These are phyloP conservation scores for Molossus molossus DNA, from an alignment of 2,797 vertebrate genomes.

Conservation along the genomic window DNA sequence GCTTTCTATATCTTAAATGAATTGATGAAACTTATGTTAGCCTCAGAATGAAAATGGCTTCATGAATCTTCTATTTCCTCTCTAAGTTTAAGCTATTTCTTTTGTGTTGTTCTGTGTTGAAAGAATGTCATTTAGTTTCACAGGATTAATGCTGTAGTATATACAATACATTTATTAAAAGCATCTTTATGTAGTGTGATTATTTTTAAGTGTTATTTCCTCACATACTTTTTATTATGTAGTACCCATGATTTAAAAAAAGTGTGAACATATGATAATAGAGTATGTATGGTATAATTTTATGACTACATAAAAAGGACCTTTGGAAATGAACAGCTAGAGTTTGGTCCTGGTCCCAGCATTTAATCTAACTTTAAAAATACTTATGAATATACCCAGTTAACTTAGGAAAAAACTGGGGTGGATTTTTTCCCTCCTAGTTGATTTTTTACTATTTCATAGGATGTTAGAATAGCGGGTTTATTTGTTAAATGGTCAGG, in stretches of 20 bases:
- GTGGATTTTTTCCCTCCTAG: background rate
- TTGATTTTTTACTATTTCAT: constrained; percentile 21
- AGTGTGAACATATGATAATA: background rate
- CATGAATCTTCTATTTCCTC: constrained; percentile 29
- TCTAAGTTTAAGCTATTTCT: constrained; percentile 28
- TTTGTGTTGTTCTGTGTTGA: constrained; percentile 21
- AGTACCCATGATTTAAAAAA: constrained; percentile 60
- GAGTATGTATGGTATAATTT: constrained; percentile 8
- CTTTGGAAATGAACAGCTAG: background rate
- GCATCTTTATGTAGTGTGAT: constrained; percentile 25
- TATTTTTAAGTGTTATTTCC: constrained; percentile 55
- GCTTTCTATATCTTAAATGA: constrained; percentile 59
- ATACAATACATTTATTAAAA: constrained; percentile 39
- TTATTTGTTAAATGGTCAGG: background rate
- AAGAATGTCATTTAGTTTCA: constrained; percentile 57
- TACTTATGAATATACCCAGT: background rate
- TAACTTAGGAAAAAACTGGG: background rate
- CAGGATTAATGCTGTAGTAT: background rate
- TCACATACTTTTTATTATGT: constrained; percentile 46
- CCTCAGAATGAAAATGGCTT: constrained; percentile 49
- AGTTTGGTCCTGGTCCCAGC: background rate
- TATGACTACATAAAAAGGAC: constrained; percentile 10
- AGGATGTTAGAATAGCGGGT: background rate
- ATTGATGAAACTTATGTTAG: constrained; percentile 63
- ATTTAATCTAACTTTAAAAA: constrained; percentile 63